Base-by-base conservation (phyloP, 2,113 vertebrate species). In the Erythrocercus mccallii region DNA sequence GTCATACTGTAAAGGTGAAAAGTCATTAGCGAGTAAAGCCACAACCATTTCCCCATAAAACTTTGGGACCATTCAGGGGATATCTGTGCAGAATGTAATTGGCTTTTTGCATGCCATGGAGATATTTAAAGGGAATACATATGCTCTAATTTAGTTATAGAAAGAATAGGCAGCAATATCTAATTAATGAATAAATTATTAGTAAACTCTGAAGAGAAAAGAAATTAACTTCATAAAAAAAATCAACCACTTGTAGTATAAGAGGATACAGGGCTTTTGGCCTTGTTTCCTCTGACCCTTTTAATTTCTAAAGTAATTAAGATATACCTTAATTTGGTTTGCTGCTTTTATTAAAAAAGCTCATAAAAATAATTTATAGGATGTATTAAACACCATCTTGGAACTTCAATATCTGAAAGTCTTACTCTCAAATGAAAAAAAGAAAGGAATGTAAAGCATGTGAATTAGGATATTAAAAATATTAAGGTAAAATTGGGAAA, bases 241-340 rank as follows among this genome's bases (percentile, higher is more conserved):
- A 5, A 19, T 27, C 2, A 35, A 57, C 8, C 5, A 30, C 1
- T n/a, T 31, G 1, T 40, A 51, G 5, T 57, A 17, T 10, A 74
- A 47, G 7, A 76, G 1, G 8, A 53, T 56, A 37, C 1, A 70
- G 6, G 1, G 4, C 30, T 66, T 15, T 14, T 45, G 6, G 30
- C 10, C 2, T 9, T 27, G 15, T 51, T 28, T 21, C 2, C 3
- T 4, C 8, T 16, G 4, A 6, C 1, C 1, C 1, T 10, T 19
- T 51, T 22, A 15, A 21, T 57, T 69, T 37, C 54, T 11, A 6
- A 24, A 33, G 4, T 47, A 79, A 70, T 17, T 42, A 38, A 56
- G 3, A 60, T 24, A 58, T 25, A 62, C 45, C 1, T 8, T 33
- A 62, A 19, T 50, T 86, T 79, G 1, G 1, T 42, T 51, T 77